Evolutionary conservation across 2,113 vertebrate genomes (phyloP).

Genomic region (Bubo bubo): DNA sequence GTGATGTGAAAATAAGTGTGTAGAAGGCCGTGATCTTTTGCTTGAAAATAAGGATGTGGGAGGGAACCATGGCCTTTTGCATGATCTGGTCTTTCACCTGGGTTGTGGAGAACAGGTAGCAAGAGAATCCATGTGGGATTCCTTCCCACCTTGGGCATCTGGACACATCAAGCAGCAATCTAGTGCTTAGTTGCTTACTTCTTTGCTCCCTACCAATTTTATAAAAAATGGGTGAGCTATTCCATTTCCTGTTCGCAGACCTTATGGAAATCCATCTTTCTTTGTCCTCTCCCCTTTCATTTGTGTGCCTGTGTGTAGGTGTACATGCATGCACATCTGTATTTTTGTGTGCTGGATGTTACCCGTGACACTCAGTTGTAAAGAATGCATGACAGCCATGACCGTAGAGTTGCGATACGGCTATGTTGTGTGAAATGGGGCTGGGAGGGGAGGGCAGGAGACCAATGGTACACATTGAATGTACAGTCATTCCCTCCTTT

Average conservation of each 20-base stretch:
- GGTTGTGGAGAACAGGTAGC: background rate
- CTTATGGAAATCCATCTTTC: background rate
- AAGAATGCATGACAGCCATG: conserved; percentile 36
- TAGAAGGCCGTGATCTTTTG: background rate
- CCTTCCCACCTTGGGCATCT: background rate
- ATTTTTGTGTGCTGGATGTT: background rate
- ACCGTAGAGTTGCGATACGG: conserved; percentile 9
- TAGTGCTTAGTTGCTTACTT: background rate
- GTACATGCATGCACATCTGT: background rate
- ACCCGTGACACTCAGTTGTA: background rate
- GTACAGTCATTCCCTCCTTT: conserved; percentile 74
- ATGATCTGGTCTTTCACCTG: background rate
- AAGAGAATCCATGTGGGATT: background rate
- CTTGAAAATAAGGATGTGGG: background rate
- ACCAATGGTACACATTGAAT: conserved; percentile 31
- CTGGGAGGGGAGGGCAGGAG: background rate
- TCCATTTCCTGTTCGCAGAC: conserved; percentile 33
- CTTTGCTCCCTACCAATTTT: background rate
- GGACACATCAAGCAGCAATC: background rate
- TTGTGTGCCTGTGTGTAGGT: background rate
- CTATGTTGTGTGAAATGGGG: conserved; percentile 44
- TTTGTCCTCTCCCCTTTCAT: background rate
- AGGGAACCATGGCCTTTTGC: background rate
- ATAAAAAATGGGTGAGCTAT: background rate
- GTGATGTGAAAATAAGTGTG: background rate